Conservation (phyloP, 2,888 invertebrate genomes). For the Cryptocephalus primarius region DNA sequence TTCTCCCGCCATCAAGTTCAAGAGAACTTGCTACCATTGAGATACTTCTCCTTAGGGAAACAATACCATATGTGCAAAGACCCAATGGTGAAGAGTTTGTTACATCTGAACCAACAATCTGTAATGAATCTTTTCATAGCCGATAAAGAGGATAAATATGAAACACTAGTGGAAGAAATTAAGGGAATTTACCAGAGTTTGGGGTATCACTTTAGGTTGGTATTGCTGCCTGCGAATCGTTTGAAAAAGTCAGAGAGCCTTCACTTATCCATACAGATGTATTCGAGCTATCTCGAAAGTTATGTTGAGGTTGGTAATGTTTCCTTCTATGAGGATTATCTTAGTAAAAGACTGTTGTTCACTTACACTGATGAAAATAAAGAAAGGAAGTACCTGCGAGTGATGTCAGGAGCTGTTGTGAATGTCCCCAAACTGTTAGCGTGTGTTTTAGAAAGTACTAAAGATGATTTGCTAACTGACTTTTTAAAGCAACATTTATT, state of each 20-base stretch:
- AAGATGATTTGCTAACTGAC: conserved; percentile 8
- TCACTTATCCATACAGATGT: conserved; percentile 61
- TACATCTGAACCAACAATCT: conserved; percentile 58
- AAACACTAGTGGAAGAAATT: conserved; percentile 42
- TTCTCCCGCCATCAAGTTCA: conserved; percentile 56
- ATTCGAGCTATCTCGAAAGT: conserved; percentile 48
- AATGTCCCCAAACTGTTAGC: conserved; percentile 66
- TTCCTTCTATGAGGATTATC: conserved; percentile 59
- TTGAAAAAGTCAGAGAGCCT: conserved; percentile 56
- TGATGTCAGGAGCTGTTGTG: conserved; percentile 62
- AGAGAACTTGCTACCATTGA: conserved; percentile 53
- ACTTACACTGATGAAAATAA: conserved; percentile 44
- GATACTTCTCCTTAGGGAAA: conserved; percentile 58
- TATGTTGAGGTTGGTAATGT: conserved; percentile 67
- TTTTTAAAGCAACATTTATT: conserved; percentile 3
- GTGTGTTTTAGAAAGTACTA: conserved; percentile 57
- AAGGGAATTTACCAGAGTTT: conserved; percentile 53
- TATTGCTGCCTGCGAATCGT: conserved; percentile 48
- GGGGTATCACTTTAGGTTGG: conserved; percentile 55
- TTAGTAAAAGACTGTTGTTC: conserved; percentile 68
- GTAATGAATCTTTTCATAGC: conserved; percentile 56
- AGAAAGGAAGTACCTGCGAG: conserved; percentile 48
- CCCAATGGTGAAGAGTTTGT: conserved; percentile 39
- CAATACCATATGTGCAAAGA: conserved; percentile 47
- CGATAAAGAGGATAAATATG: conserved; percentile 37